Evolutionary conservation across 2,888 invertebrate genomes (phyloP), one percentile per base, ranked within the genome.

Genomic region (Drosophila buzzatii): DNA sequence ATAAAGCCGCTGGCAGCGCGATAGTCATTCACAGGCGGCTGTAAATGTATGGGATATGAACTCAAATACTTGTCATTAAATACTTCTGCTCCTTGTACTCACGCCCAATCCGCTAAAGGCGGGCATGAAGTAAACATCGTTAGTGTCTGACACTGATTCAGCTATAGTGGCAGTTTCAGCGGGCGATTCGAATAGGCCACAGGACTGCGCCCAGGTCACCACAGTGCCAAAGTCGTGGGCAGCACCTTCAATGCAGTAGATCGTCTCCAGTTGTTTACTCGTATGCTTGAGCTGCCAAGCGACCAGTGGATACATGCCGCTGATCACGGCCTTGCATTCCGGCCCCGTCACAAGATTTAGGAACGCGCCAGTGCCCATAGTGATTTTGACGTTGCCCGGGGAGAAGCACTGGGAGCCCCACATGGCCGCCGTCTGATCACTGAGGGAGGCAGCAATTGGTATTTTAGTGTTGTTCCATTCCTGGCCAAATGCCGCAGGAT

Each of bases 321-420:
- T 95, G 6, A 97, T 93, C 53, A 97, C 97, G 0, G 97, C 96
- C 90, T 97, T 97, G 0, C 98, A 96, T 72, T 94, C 91, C 0
- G 89, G 77, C 0, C 97, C 97, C 0, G 98, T 97, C 91, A 98
- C 96, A 41, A 98, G 95, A 91, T 98, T 95, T 49, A 98, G 93
- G 93, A 99, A 99, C 0, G 97, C 96, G 0, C 99, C 99, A 0
- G 98, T 99, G 0, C 98, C 98, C 94, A 99, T 94, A 0, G 98
- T 98, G 3, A 98, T 94, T 91, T 98, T 98, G 2, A 97, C 94
- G 91, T 97, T 96, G 33, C 97, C 97, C 0, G 94, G 93, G 4
- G 95, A 93, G 90, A 97, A 97, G 88, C 97, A 97, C 73, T 97
- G 96, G 0, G 97, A 96, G 7, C 98, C 98, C 94, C 97, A 97